Percentiles rank a stretch among this genome's conserved stretches.
These are phyloP conservation scores for Anoplius nigerrimus DNA, from an alignment of 2,888 invertebrate species.

Conservation along the genomic window DNA sequence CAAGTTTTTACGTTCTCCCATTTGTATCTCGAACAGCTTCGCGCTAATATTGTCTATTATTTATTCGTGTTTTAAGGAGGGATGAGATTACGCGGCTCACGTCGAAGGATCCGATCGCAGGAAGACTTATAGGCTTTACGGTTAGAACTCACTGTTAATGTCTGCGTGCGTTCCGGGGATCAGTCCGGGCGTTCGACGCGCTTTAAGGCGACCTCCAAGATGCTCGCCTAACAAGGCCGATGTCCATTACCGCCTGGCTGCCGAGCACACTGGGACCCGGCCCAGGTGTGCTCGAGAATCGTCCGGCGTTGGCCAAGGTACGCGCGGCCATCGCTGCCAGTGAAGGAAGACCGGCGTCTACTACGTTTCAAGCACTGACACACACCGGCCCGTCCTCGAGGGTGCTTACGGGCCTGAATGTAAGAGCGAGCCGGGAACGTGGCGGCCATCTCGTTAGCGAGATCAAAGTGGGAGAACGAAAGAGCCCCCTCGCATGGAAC, in stretches of 20 bases:
- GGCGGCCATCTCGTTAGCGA: constrained; percentile 34
- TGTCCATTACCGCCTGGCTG: constrained; percentile 25
- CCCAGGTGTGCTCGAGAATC: constrained; percentile 23
- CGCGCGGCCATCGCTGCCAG: constrained; percentile 7
- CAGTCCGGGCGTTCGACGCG: background rate
- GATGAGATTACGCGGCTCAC: too few relatives aligned
- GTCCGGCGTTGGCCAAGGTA: constrained; percentile 28
- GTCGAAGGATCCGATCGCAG: too few relatives aligned
- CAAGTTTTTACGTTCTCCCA: too few relatives aligned
- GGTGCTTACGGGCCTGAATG: constrained; percentile 28
- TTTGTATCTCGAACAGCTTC: too few relatives aligned
- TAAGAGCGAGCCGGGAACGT: constrained; percentile 27
- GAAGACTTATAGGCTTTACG: too few relatives aligned
- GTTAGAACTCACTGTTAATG: too few relatives aligned
- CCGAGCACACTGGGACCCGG: background rate
- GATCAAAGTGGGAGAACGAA: constrained; percentile 36
- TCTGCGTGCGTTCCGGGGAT: too few relatives aligned
- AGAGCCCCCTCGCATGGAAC: constrained; percentile 6
- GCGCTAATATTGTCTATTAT: too few relatives aligned
- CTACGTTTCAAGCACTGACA: background rate
- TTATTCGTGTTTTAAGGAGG: too few relatives aligned
- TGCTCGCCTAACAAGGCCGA: constrained; percentile 11
- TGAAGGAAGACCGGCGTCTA: background rate
- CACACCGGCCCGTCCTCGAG: constrained; percentile 6
- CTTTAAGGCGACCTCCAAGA: background rate